These are phyloP conservation scores for Etia nguti DNA, from an alignment of 2,113 vertebrate genomes.

Conservation along the genomic window DNA sequence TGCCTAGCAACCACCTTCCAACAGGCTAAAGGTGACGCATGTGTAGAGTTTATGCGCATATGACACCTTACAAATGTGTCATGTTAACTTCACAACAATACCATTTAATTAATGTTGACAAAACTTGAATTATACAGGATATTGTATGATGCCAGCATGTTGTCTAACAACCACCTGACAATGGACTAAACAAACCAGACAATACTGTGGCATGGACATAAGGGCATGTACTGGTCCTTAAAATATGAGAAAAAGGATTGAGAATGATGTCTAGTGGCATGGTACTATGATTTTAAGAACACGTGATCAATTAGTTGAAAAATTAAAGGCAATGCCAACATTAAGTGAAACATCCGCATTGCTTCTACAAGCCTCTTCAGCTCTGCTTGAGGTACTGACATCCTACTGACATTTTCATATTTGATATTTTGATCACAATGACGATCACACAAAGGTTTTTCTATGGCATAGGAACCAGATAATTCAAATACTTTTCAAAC, in stretches of 20 bases:
- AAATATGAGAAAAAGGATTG: not conserved
- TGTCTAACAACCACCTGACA: not conserved
- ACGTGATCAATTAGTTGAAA: not conserved
- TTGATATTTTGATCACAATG: not conserved
- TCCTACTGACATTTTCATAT: not conserved
- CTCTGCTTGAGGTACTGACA: not conserved
- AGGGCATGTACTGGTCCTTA: not conserved
- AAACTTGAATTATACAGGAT: not conserved
- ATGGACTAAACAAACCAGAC: not conserved
- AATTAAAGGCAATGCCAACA: not conserved
- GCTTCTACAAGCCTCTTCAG: not conserved
- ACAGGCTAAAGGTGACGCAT: not conserved
- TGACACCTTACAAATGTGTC: not conserved
- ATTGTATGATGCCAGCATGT: not conserved
- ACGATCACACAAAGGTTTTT: not conserved
- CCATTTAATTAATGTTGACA: not conserved
- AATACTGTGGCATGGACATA: not conserved
- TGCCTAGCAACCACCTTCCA: not conserved
- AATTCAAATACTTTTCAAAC: not conserved
- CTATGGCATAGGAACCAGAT: not conserved
- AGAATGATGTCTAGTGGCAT: not conserved
- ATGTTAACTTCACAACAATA: not conserved
- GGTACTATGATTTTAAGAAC: not conserved
- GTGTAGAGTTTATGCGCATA: not conserved
- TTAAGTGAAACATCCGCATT: not conserved